phyloP scores from a whole-genome alignment of 2,797 vertebrate species.

The Sebastolobus alascanus region DNA sequence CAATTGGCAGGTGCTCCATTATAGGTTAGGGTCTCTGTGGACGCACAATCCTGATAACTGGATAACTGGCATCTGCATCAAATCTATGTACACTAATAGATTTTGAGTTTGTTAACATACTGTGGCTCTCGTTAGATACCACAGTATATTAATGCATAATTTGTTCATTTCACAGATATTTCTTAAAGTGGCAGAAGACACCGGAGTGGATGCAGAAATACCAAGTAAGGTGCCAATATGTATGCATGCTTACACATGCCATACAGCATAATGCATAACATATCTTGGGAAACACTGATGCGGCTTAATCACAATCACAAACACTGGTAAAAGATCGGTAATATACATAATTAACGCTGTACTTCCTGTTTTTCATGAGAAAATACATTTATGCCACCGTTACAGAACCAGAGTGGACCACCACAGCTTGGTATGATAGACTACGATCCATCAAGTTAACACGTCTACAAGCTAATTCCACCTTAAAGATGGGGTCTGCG shows the following conservation, averaged over 20 bases:
- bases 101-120: not conserved
- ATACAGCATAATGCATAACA: not conserved
- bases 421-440: not conserved
- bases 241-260: not conserved
- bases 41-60: not conserved
- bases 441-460: not conserved
- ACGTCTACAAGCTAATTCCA: not conserved
- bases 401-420: not conserved
- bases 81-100: not conserved
- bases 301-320: not conserved
- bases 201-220: slow-evolving; percentile 90
- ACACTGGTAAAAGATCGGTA: not conserved
- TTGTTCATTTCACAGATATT: slow-evolving; percentile 89
- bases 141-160: not conserved
- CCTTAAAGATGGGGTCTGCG: too few species aligned
- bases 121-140: not conserved
- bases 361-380: not conserved
- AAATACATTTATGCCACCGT: not conserved
- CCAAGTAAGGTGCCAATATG: slow-evolving; percentile 81
- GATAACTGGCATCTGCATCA: not conserved
- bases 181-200: slow-evolving; percentile 96
- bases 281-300: not conserved
- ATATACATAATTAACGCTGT: not conserved
- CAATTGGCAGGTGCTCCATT: slow-evolving; percentile 42
- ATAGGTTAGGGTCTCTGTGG: slow-evolving; percentile 26